phyloP scores from a whole-genome alignment of 2,888 invertebrate genomes.

The Choreutis nemorana region DNA sequence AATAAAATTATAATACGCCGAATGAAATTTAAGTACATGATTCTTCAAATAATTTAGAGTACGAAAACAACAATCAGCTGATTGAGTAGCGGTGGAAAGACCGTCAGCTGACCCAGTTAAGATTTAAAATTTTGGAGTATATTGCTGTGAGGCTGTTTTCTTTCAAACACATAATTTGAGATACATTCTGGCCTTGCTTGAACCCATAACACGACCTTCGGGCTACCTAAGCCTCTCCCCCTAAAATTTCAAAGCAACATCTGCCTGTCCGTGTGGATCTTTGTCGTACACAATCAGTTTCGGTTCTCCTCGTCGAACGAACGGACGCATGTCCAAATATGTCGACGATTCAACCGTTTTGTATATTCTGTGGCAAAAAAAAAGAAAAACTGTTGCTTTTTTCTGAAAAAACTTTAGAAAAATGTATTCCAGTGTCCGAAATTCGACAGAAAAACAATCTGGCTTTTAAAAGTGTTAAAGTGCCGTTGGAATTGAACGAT shows the following conservation, averaged over 20 bases:
- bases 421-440: neutral
- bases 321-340: slow-evolving; percentile 1
- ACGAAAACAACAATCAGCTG: slow-evolving; percentile 4
- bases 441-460: slow-evolving; percentile 3
- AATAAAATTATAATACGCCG: neutral
- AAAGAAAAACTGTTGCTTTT: neutral
- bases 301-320: slow-evolving; percentile 1
- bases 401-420: slow-evolving; percentile 1
- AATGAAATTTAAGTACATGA: slow-evolving; percentile 2
- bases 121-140: slow-evolving; percentile 1
- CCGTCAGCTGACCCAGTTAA: slow-evolving; percentile 2
- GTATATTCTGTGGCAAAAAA: slow-evolving; percentile 2
- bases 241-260: slow-evolving; percentile 1
- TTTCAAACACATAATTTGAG: neutral
- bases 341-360: neutral
- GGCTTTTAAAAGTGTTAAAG: neutral
- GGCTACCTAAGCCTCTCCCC: slow-evolving; percentile 1
- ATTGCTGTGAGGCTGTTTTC: slow-evolving; percentile 1
- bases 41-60: slow-evolving; percentile 1
- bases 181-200: neutral
- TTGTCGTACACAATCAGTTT: neutral
- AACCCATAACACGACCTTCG: neutral
- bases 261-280: neutral
- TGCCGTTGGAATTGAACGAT: slow-evolving; percentile 2
- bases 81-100: slow-evolving; percentile 2